Evolutionary conservation across 2,797 vertebrate species (phyloP).

Genomic region (Melanogrammus aeglefinus): DNA sequence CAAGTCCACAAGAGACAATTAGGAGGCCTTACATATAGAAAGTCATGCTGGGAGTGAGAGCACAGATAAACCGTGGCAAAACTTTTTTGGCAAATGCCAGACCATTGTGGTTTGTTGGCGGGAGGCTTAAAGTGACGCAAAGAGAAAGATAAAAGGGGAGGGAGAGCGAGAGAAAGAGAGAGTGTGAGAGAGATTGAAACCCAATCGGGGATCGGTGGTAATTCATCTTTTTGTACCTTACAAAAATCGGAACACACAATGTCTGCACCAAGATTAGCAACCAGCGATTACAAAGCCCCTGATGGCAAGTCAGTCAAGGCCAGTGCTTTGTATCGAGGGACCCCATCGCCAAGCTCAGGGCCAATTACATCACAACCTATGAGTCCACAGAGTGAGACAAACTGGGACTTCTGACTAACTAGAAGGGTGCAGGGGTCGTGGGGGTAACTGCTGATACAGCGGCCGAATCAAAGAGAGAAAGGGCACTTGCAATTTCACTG

Average conservation of each 20-base stretch:
- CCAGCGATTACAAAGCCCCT: not conserved
- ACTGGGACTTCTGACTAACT: not conserved
- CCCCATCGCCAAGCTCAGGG: not conserved
- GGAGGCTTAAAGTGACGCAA: not conserved
- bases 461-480: not conserved
- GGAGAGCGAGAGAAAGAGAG: too few species aligned
- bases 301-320: conserved; percentile 8
- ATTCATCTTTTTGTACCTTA: not conserved
- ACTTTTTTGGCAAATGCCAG: conserved; percentile 10
- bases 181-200: not conserved
- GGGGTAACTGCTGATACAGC: not conserved
- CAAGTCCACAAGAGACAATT: not conserved
- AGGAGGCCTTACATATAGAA: not conserved
- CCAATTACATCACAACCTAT: conserved; percentile 13
- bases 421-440: not conserved
- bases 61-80: conserved; percentile 10
- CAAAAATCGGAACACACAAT: not conserved
- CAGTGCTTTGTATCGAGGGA: conserved; percentile 16
- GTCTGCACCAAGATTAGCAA: conserved; percentile 3
- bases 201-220: not conserved
- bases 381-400: not conserved
- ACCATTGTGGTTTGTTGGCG: not conserved
- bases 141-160: not conserved
- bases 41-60: too few species aligned
- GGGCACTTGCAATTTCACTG: too few species aligned